Conservation (phyloP, 1,140 invertebrate species). For the Potamilus streckersoni region DNA sequence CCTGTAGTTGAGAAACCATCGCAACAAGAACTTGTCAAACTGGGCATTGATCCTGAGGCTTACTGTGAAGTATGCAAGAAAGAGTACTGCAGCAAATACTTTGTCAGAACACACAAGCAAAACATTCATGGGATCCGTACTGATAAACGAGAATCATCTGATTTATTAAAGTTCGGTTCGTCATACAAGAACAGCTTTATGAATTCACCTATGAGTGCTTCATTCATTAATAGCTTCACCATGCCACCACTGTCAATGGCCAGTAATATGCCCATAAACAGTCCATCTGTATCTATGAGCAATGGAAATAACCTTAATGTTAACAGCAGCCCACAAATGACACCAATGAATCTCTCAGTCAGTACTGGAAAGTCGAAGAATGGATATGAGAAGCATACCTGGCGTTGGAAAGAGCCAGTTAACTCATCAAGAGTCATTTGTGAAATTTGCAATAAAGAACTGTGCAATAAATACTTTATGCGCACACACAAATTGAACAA, state of each 20-base stretch:
- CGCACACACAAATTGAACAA: conserved; percentile 95
- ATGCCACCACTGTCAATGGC: too few species aligned
- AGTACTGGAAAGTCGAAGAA: conserved; percentile 17
- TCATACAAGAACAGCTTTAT: too few species aligned
- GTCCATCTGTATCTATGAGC: too few species aligned
- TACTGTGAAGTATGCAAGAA: conserved; percentile 81
- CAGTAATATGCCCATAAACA: too few species aligned
- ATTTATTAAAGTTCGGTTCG: too few species aligned
- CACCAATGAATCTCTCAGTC: conserved; percentile 21
- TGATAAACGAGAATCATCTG: too few species aligned
- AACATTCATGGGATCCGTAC: conserved; percentile 62
- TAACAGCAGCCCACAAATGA: conserved; percentile 5
- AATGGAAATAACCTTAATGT: too few species aligned
- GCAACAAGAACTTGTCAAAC: conserved; percentile 62
- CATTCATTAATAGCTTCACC: too few species aligned
- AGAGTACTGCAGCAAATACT: conserved; percentile 73
- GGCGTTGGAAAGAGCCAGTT: conserved; percentile 61
- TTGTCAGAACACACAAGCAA: conserved; percentile 61
- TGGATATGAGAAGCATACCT: conserved; percentile 49
- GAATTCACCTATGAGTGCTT: too few species aligned
- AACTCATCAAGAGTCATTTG: conserved; percentile 89
- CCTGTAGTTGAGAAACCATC: conserved; percentile 49
- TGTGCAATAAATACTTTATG: conserved; percentile 95
- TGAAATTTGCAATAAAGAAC: conserved; percentile 98
- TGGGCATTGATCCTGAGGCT: conserved; percentile 83